Evolutionary conservation across 2,888 invertebrate species (phyloP), one percentile per base, ranked within the genome.

Genomic region (Cerastis rubricosa): DNA sequence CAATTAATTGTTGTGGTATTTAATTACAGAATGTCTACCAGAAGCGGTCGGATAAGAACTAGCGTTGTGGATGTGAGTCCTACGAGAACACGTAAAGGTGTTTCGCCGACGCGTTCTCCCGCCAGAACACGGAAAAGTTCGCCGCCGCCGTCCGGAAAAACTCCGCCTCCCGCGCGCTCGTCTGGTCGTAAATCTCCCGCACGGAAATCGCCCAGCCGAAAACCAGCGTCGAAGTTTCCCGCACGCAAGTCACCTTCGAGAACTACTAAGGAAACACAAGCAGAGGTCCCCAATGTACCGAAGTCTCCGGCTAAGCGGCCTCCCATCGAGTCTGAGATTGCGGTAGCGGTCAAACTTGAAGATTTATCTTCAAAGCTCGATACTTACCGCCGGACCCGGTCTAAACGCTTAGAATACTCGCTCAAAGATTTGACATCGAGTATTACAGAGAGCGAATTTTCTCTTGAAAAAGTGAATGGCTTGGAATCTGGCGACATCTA

Each of bases 181-280:
- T 85, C 96, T 54, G 93, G 94, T 29, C 95, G 97, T 9, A 97
- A 97, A 87, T 97, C 97, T 43, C 97, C 97, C 25, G 92, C 96
- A 19, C 93, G 97, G 67, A 97, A 97, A 78, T 97, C 97, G 17
- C 97, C 97, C 6, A 94, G 94, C 80, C 93, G 96, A 77, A 96
- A 96, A 88, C 91, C 96, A 35, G 94, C 90, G 3, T 92, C 94
- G 0, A 94, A 94, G 81, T 95, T 92, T 89, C 95, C 95, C 57
- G 94, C 95, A 40, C 93, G 96, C 70, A 97, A 96, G 84, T 96
- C 96, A 0, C 96, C 96, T 2, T 94, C 96, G 1, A 91, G 96
- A 87, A 89, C 93, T 67, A 91, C 91, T 57, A 94, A 94, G 82
- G 94, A 94, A 25, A 88, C 81, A 29, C 88, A 89, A 67, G 54